Evolutionary conservation across 2,113 vertebrate species (phyloP).

Genomic region (Otocyon megalotis): DNA sequence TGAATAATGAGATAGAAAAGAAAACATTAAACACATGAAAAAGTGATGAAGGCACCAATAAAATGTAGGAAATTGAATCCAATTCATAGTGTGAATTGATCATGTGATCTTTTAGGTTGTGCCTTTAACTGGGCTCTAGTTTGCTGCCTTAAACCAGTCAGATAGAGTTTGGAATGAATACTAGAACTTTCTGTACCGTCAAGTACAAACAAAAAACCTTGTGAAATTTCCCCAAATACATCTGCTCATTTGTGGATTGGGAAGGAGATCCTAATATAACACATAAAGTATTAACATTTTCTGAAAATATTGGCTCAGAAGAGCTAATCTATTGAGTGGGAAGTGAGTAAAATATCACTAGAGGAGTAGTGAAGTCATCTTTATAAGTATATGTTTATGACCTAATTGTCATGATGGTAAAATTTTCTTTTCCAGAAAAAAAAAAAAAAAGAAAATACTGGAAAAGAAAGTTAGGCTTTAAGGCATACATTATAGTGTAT

Average conservation of each 20-base stretch:
- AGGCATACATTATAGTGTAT: not conserved
- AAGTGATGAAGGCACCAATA: not conserved
- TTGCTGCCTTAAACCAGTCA: not conserved
- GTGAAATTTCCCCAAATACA: not conserved
- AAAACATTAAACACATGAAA: not conserved
- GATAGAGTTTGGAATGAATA: not conserved
- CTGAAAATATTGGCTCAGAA: not conserved
- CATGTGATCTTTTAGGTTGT: not conserved
- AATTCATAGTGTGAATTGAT: not conserved
- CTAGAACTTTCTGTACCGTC: not conserved
- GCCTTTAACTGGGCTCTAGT: not conserved
- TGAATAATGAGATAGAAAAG: not conserved
- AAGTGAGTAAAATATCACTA: not conserved
- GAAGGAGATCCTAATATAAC: not conserved
- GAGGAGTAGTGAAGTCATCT: not conserved
- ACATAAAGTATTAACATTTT: not conserved
- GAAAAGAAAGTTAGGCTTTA: not conserved
- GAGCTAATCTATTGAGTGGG: not conserved
- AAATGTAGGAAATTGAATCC: not conserved
- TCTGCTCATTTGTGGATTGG: not conserved
- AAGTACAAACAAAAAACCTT: constrained; percentile 35
- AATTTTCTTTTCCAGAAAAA: constrained; percentile 31
- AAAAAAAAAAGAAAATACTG: constrained; percentile 40
- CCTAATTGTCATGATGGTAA: not conserved
- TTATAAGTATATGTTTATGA: not conserved